Base-by-base conservation (phyloP, 2,113 vertebrate species). In the Stegostoma tigrinum region DNA sequence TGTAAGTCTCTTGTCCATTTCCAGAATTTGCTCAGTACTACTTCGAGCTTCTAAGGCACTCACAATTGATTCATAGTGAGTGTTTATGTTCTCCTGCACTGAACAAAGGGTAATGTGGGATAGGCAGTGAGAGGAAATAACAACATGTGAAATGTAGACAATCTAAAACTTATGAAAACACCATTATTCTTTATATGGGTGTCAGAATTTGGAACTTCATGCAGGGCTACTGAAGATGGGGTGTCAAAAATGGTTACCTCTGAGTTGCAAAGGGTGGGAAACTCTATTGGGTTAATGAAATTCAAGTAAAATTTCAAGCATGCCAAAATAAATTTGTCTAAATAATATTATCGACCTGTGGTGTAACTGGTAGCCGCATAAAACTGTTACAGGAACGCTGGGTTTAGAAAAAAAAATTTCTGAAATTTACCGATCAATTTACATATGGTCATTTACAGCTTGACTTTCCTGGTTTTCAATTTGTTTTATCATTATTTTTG, bases 81-180 rank as follows among this genome's bases (percentile, higher is more conserved):
- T 96, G 95, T 89, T 96, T 87, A 96, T 42, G 94, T 96, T 96
- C n/a, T 98, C 97, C 96, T 98, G 96, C 95, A 98, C 98, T 98
- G 96, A 97, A 97, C 0, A 85, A 12, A 96, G 94, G 96, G 72
- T 10, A 61, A 61, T 61, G 7, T 61, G 55, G 55, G 55, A 12
- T 61, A 12, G 55, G 70, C 24, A 30, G 6, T 24, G 70, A 30
- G 27, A 8, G 97, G 97, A 52, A 70, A 93, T 66, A 66, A 95
- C 5, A 42, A 14, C 10, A 75, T 38, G 89, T 66, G 61, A 66
- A 93, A 38, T 17, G 19, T 34, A 27, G 27, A 95, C 24, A 95
- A 70, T 95, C 23, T 24, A 95, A 75, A 24, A 90, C 52, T 45
- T 95, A 17, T 95, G 8, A 1, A 95, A 52, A 19, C 30, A 2